Evolutionary conservation across 1,140 invertebrate species (phyloP).

Genomic region (Drosophila pectinifera): DNA sequence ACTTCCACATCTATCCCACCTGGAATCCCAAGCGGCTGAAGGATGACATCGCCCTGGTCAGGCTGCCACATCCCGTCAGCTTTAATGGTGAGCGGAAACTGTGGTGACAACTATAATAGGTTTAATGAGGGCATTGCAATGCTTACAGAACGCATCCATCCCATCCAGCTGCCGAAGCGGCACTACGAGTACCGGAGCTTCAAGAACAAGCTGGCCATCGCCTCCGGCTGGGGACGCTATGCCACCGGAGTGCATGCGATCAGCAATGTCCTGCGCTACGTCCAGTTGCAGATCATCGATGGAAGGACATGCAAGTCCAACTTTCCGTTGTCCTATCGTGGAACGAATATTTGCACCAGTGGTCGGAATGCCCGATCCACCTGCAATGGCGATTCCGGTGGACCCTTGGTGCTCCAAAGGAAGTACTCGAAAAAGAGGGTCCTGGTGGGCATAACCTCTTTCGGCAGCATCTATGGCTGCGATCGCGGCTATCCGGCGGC

Average conservation of each 20-base stretch:
- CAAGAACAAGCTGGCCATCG: conserved; percentile 80
- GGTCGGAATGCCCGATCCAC: conserved; percentile 83
- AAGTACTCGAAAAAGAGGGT: conserved; percentile 73
- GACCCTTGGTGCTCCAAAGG: conserved; percentile 84
- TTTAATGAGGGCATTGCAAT: no score
- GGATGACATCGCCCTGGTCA: conserved; percentile 87
- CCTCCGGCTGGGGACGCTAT: conserved; percentile 86
- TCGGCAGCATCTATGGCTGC: conserved; percentile 86
- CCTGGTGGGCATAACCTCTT: conserved; percentile 86
- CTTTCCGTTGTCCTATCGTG: conserved; percentile 86
- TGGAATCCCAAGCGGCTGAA: conserved; percentile 84
- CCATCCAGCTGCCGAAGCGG: conserved; percentile 84
- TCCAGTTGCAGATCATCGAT: conserved; percentile 86
- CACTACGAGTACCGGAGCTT: conserved; percentile 83
- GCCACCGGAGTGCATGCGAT: conserved; percentile 84
- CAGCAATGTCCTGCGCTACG: conserved; percentile 82
- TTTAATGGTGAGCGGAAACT: conserved; percentile 84
- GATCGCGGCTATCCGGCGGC: conserved; percentile 86
- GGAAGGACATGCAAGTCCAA: conserved; percentile 86
- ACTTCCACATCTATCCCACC: conserved; percentile 85
- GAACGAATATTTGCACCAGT: conserved; percentile 85
- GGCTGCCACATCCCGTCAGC: conserved; percentile 85
- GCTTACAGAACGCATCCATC: conserved; percentile 85
- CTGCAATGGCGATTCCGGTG: conserved; percentile 85
- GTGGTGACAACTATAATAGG: background rate